Evolutionary conservation across 1,140 invertebrate genomes (phyloP).

Genomic region (Cyclina sinensis): DNA sequence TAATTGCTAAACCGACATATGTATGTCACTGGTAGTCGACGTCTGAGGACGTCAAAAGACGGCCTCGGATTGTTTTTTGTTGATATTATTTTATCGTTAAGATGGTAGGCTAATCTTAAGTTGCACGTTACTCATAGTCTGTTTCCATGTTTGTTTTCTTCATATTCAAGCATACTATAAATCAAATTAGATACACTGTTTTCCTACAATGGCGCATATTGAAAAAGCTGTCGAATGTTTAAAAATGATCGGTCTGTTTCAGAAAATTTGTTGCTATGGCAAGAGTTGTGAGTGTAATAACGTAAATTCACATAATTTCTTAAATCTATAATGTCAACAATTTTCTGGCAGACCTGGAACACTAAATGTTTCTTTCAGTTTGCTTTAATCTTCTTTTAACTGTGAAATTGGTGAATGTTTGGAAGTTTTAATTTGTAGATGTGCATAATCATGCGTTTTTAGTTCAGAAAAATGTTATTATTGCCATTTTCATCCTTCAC

Average conservation of each 20-base stretch:
- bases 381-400: not conserved
- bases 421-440: conserved; percentile 19
- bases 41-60: conserved; percentile 21
- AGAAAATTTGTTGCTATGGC: conserved; percentile 33
- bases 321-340: conserved; percentile 25
- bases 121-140: conserved; percentile 28
- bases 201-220: conserved; percentile 28
- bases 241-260: not conserved
- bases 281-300: conserved; percentile 29
- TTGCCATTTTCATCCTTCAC: conserved; percentile 35
- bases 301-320: conserved; percentile 34
- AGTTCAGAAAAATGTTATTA: too few species aligned
- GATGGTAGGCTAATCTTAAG: conserved; percentile 17
- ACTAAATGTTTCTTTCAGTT: conserved; percentile 25
- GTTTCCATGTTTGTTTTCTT: conserved; percentile 24
- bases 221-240: too few species aligned
- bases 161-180: conserved; percentile 34
- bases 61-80: conserved; percentile 13
- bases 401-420: conserved; percentile 29
- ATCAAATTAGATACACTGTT: conserved; percentile 27
- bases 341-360: conserved; percentile 25
- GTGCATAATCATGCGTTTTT: conserved; percentile 34
- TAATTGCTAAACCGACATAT: conserved; percentile 21
- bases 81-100: not conserved
- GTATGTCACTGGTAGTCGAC: conserved; percentile 31